Percentiles rank a stretch among this genome's conserved stretches.
Conservation (phyloP, 2,113 vertebrate species). For the Chiloscyllium plagiosum region DNA sequence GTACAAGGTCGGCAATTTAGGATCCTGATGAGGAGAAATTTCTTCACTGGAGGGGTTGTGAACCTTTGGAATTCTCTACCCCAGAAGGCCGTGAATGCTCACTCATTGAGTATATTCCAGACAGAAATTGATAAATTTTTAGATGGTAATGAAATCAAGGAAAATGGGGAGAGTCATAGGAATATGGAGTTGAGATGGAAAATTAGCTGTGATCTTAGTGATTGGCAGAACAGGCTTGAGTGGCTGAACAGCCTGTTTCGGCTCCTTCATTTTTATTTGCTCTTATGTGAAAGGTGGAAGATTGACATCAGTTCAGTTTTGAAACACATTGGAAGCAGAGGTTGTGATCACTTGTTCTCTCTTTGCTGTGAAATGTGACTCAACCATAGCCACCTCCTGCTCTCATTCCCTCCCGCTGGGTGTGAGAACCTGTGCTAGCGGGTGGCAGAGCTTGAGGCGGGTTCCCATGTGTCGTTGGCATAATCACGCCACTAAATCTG, state of each 20-base stretch:
- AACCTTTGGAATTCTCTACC: too few relatives aligned
- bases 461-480: background rate
- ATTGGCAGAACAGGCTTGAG: background rate
- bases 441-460: background rate
- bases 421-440: background rate
- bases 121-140: too few relatives aligned
- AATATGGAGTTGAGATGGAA: too few relatives aligned
- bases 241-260: background rate
- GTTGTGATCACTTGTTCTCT: background rate
- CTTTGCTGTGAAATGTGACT: background rate
- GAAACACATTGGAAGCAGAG: background rate
- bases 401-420: background rate
- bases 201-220: too few relatives aligned
- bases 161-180: too few relatives aligned
- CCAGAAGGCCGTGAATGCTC: too few relatives aligned
- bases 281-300: background rate
- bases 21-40: too few relatives aligned
- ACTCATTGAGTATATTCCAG: too few relatives aligned
- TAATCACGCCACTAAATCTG: background rate
- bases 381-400: background rate
- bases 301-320: background rate
- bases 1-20: too few relatives aligned
- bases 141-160: too few relatives aligned
- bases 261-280: background rate
- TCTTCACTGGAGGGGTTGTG: too few relatives aligned